Percentiles rank a stretch among this genome's conserved stretches.
Evolutionary conservation across 2,113 vertebrate genomes (phyloP).

Genomic region (Chaenocephalus aceratus): DNA sequence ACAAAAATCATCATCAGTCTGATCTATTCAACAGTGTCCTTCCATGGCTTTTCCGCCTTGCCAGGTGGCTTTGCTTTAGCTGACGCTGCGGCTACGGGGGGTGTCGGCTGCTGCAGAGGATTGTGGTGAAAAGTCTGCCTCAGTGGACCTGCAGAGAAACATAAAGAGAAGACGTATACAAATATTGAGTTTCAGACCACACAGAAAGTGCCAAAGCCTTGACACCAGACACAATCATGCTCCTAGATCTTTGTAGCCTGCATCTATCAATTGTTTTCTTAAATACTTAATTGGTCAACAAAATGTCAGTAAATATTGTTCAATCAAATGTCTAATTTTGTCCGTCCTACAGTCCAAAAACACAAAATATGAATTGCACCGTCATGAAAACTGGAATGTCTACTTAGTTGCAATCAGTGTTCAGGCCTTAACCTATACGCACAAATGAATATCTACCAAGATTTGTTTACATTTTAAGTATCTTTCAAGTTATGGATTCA

Average conservation of each 20-base stretch:
- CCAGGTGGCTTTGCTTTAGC: background rate
- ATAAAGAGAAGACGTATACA: background rate
- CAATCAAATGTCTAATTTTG: too few relatives aligned
- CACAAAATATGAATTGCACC: too few relatives aligned
- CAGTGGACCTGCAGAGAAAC: constrained; percentile 84
- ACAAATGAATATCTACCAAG: too few relatives aligned
- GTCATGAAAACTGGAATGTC: too few relatives aligned
- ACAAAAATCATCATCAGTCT: constrained; percentile 47
- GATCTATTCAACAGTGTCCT: too few relatives aligned
- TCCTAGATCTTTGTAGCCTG: background rate
- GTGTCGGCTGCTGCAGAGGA: constrained; percentile 82
- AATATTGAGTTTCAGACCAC: too few relatives aligned
- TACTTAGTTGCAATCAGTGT: too few relatives aligned
- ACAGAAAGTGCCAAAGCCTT: background rate
- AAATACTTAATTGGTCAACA: background rate
- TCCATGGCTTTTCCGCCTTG: constrained; percentile 74
- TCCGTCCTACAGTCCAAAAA: too few relatives aligned
- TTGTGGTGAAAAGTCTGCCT: constrained; percentile 91
- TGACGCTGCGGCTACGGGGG: constrained; percentile 48
- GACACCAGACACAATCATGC: background rate
- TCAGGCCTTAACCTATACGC: too few relatives aligned
- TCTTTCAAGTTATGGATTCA: background rate
- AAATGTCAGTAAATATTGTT: background rate
- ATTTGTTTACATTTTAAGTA: too few relatives aligned
- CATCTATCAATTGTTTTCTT: background rate